Evolutionary conservation across 2,113 vertebrate species (phyloP).

Genomic region (Acanthisitta chloris): DNA sequence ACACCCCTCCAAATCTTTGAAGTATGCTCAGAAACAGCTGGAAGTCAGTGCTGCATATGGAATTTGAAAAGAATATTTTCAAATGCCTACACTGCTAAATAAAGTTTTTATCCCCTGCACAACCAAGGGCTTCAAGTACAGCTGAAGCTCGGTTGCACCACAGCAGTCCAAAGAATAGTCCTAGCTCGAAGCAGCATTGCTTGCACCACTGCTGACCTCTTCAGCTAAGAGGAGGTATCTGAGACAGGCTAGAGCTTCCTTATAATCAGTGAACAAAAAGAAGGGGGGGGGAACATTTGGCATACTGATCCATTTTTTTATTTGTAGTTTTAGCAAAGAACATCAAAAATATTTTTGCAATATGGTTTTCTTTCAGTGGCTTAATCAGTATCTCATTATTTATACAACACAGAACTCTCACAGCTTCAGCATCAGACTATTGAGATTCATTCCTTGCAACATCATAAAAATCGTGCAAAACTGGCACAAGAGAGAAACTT

Average conservation of each 20-base stretch:
- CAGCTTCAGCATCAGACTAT: not conserved
- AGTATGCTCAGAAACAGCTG: not conserved
- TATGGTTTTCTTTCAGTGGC: not conserved
- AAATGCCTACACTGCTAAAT: not conserved
- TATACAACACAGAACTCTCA: not conserved
- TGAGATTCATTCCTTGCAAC: not conserved
- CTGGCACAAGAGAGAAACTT: constrained; percentile 62
- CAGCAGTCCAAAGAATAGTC: not conserved
- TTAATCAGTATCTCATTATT: constrained; percentile 28
- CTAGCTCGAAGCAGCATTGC: not conserved
- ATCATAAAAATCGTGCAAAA: not conserved
- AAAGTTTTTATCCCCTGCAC: not conserved
- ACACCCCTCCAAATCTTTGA: not conserved
- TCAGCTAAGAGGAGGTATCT: not conserved
- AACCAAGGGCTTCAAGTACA: not conserved
- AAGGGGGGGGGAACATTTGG: not conserved
- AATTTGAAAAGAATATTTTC: not conserved
- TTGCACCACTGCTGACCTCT: not conserved
- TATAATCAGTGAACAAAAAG: not conserved
- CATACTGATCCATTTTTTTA: not conserved
- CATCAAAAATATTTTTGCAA: not conserved
- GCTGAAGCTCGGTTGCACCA: not conserved
- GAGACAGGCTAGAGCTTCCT: not conserved
- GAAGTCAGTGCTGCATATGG: not conserved
- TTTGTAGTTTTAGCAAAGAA: not conserved